phyloP scores from a whole-genome alignment of 2,797 vertebrate species.

The Anabas testudineus region DNA sequence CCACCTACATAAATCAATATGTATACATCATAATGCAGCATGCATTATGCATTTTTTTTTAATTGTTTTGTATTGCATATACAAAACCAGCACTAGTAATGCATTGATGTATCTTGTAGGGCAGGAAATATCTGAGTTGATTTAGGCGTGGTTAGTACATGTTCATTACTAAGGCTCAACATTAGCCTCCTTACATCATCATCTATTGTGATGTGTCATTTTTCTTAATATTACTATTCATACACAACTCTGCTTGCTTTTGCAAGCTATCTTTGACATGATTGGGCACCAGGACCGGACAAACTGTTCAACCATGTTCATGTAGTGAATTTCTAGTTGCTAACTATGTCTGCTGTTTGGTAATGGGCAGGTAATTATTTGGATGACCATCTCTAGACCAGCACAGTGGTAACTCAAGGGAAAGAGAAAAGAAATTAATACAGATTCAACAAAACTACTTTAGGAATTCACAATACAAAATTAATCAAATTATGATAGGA shows the following conservation, averaged over 20 bases:
- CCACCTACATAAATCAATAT: constrained; percentile 7
- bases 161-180: neutral
- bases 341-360: too few species aligned
- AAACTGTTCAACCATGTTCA: too few species aligned
- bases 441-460: too few species aligned
- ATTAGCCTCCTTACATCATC: neutral
- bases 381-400: too few species aligned
- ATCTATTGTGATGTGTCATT: neutral
- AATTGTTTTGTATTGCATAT: neutral
- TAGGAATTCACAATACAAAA: too few species aligned
- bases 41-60: neutral
- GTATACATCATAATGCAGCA: neutral
- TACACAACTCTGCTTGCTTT: neutral
- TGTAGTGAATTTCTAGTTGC: too few species aligned
- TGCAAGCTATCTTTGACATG: neutral
- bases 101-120: neutral
- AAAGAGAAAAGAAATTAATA: too few species aligned
- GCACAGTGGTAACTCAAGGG: too few species aligned
- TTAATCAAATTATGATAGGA: too few species aligned
- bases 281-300: neutral
- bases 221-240: neutral
- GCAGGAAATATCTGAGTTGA: neutral
- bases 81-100: neutral
- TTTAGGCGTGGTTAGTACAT: too few species aligned
- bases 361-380: too few species aligned